phyloP scores from a whole-genome alignment of 2,113 vertebrate genomes.

The Neodontobutis hainanensis region DNA sequence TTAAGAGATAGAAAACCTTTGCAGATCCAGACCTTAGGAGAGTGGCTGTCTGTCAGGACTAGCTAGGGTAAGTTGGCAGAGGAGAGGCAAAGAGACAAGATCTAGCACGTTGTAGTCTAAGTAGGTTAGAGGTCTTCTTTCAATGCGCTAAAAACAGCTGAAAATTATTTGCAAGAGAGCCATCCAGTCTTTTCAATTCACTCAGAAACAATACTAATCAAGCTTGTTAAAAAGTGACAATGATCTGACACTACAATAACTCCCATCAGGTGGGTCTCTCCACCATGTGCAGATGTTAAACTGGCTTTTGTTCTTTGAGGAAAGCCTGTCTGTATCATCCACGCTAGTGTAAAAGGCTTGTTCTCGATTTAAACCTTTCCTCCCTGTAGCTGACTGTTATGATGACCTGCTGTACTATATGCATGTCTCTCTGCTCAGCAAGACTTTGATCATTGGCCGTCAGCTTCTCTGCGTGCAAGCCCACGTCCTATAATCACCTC shows the following conservation, averaged over 20 bases:
- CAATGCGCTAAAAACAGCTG: too few species aligned
- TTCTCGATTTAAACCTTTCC: conserved; percentile 10
- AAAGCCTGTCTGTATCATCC: neutral
- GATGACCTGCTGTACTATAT: conserved; percentile 3
- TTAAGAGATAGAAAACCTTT: too few species aligned
- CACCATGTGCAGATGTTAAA: neutral
- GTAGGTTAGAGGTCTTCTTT: too few species aligned
- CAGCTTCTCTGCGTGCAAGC: conserved; percentile 25
- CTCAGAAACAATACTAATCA: neutral
- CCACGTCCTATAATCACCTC: conserved; percentile 29
- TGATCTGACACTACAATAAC: conserved; percentile 1
- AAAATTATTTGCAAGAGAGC: too few species aligned
- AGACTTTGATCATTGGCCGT: conserved; percentile 38
- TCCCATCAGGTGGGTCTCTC: conserved; percentile 1
- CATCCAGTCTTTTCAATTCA: too few species aligned
- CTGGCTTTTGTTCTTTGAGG: neutral
- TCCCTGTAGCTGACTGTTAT: conserved; percentile 22
- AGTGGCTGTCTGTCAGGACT: too few species aligned
- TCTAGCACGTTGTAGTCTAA: too few species aligned
- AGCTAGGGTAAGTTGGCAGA: too few species aligned
- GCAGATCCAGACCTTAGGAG: too few species aligned
- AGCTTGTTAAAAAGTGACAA: conserved; percentile 7
- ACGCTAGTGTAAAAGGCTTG: neutral
- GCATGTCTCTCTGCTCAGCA: conserved; percentile 26
- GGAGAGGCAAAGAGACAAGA: too few species aligned